Evolutionary conservation across 2,888 invertebrate genomes (phyloP).

Genomic region (Chymomyza procnemis): DNA sequence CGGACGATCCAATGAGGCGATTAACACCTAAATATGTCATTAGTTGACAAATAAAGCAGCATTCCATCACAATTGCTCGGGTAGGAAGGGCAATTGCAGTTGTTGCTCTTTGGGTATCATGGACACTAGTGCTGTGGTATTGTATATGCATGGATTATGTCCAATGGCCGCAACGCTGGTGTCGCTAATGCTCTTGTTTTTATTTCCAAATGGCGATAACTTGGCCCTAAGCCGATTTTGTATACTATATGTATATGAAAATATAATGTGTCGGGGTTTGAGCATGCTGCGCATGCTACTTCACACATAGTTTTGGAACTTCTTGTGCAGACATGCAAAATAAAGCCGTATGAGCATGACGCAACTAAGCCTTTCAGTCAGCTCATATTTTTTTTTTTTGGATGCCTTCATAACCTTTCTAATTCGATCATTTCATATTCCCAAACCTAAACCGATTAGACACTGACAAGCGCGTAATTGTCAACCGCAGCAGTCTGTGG

Average conservation of each 20-base stretch:
- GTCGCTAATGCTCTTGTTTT: slow-evolving; percentile 68
- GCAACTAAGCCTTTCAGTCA: background rate
- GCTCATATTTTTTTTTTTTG: background rate
- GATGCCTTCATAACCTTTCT: background rate
- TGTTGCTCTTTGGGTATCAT: slow-evolving; percentile 34
- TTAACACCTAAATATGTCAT: slow-evolving; percentile 72
- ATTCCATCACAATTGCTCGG: slow-evolving; percentile 9
- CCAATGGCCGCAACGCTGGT: slow-evolving; percentile 30
- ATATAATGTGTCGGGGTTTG: slow-evolving; percentile 10
- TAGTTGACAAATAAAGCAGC: slow-evolving; percentile 62
- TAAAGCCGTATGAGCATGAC: background rate
- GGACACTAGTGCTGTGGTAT: slow-evolving; percentile 13
- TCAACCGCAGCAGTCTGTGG: background rate
- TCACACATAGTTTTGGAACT: background rate
- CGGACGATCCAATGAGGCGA: slow-evolving; percentile 63
- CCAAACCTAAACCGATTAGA: slow-evolving; percentile 47
- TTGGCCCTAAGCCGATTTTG: slow-evolving; percentile 66
- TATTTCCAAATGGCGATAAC: slow-evolving; percentile 64
- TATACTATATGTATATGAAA: slow-evolving; percentile 33
- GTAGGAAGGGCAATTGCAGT: background rate
- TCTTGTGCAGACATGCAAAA: background rate
- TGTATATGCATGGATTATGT: background rate
- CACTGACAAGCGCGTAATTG: slow-evolving; percentile 19
- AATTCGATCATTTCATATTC: slow-evolving; percentile 1
- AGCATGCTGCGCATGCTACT: slow-evolving; percentile 17